These are phyloP conservation scores for Drosophila incognita DNA, from an alignment of 2,888 invertebrate species.

Conservation along the genomic window DNA sequence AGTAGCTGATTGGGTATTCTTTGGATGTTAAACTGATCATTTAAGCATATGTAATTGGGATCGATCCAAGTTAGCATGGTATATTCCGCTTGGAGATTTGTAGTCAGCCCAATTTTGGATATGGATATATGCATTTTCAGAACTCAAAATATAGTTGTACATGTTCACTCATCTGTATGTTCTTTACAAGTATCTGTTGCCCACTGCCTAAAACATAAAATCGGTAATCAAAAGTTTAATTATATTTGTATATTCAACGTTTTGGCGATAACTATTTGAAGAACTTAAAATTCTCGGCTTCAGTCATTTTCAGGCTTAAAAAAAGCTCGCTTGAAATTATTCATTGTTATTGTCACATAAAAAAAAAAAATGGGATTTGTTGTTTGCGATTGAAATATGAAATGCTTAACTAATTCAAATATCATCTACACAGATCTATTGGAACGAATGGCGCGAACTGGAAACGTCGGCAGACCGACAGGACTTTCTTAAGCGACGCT, in stretches of 20 bases:
- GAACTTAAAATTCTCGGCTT: not conserved
- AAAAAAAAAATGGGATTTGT: not conserved
- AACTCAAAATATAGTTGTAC: not conserved
- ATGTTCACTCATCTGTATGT: not conserved
- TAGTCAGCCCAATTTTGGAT: not conserved
- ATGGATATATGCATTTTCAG: not conserved
- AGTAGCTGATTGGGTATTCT: constrained; percentile 25
- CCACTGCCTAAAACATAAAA: not conserved
- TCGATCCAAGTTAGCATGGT: not conserved
- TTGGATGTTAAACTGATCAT: not conserved
- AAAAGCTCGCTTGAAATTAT: not conserved
- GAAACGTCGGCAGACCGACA: constrained; percentile 79
- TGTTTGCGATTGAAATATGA: not conserved
- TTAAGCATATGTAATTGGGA: not conserved
- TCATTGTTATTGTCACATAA: constrained; percentile 23
- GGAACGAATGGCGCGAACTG: constrained; percentile 85
- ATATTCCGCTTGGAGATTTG: not conserved
- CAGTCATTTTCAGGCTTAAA: not conserved
- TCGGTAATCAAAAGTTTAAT: not conserved
- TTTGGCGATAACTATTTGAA: not conserved
- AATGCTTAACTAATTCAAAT: not conserved
- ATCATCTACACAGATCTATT: constrained; percentile 85
- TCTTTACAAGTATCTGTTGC: not conserved
- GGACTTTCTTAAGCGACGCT: constrained; percentile 77
- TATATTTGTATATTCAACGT: not conserved